Evolutionary conservation across 2,113 vertebrate genomes (phyloP), one percentile per base, ranked within the genome.

Genomic region (Apaloderma vittatum): DNA sequence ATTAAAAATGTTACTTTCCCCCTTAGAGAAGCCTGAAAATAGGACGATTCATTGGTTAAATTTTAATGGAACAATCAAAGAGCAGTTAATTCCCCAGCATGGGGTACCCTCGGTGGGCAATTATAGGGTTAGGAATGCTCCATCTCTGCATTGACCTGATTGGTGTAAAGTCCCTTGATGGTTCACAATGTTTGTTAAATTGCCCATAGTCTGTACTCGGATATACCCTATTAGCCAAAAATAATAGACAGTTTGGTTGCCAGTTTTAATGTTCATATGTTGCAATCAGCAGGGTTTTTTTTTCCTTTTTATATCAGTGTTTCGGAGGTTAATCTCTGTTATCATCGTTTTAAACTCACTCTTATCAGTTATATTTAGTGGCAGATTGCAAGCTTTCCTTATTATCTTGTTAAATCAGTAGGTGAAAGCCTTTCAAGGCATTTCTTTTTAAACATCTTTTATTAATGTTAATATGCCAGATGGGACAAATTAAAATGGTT

Each of bases 401-500:
- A 98, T 98, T 98, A 98, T 98, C 98, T 96, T 97, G 98, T 98
- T 98, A 98, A 98, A 98, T 98, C 98, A 98, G 98, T 98, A 98
- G 98, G 98, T 98, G 98, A 98, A 98, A 98, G 94, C 97, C 94
- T 98, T 98, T 98, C 97, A 98, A 98, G 93, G 76, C 97, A 97
- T 98, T 96, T 97, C 96, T 97, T 97, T 98, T 98, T 94, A 98
- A 98, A 97, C 97, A 98, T 98, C 97, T 98, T 98, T 98, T 98
- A 98, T 98, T 98, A 98, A 98, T 98, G 98, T 97, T 98, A 98
- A 98, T 98, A 97, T 98, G 96, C 98, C 98, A 98, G 98, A 98
- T 98, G 98, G 98, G 98, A 98, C 94, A 98, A 98, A 98, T 98
- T 98, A 98, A 98, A 97, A 98, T 96, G 98, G 93, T 97, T 98